Evolutionary conservation across 2,797 vertebrate species (phyloP), one percentile per base, ranked within the genome.

Genomic region (Cynopterus sphinx): DNA sequence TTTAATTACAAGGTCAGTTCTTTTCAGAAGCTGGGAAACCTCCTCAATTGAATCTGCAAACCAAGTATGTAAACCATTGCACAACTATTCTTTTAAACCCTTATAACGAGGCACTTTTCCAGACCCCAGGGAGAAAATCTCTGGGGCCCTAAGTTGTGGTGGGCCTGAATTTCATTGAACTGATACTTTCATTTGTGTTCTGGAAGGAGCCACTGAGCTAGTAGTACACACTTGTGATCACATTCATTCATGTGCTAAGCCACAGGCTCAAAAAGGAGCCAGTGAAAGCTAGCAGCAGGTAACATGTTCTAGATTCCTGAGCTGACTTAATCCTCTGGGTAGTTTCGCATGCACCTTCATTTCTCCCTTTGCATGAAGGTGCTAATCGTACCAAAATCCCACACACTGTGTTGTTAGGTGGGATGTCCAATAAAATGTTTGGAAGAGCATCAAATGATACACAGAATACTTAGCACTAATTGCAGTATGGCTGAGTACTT

Each of bases 31-130:
- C 46, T 4, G 21, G 63, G 86, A 94, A 97, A 96, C 91, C 82
- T 94, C 90, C 73, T 92, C 93, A 93, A 61, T 84, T 95, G 89
- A 93, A 73, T 96, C 79, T 96, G 95, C 77, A 96, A 91, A 91
- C 75, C 96, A 91, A 94, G 91, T 93, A 91, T 96, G 89, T 84
- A 96, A 97, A 96, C 77, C 91, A 68, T 95, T 88, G 57, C 59
- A 43, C 78, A 95, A 92, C 90, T 92, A 71, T 71, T 77, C 84
- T 96, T 97, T 92, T 85, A 97, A 97, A 83, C 63, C 28, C 49
- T 94, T 93, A 81, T 4, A 77, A 63, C 79, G 53, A 82, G 96
- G 95, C 91, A 82, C 49, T 94, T 92, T 84, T 90, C 91, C 96
- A 96, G 91, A 96, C 75, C 74, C 77, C 43, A 90, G 86, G 93